Evolutionary conservation across 1,140 invertebrate genomes (phyloP).

Genomic region (Tachypleus tridentatus): DNA sequence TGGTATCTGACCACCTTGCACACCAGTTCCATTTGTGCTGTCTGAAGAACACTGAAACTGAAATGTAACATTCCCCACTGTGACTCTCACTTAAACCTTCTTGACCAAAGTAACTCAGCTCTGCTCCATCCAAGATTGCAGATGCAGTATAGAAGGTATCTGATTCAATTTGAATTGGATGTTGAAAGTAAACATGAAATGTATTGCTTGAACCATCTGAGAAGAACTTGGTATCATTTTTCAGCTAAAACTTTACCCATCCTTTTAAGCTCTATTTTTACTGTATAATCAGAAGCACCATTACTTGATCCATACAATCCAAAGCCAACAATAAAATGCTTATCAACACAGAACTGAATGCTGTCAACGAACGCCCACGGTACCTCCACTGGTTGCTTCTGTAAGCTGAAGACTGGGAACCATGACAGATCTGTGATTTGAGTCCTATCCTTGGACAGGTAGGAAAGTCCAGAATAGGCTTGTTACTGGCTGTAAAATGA

Average conservation of each 20-base stretch:
- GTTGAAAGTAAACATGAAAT: conserved; percentile 84
- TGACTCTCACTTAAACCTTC: conserved; percentile 84
- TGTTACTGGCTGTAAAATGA: conserved; percentile 45
- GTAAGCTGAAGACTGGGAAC: conserved; percentile 92
- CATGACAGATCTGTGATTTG: conserved; percentile 80
- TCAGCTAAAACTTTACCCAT: conserved; percentile 70
- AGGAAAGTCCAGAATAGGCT: conserved; percentile 67
- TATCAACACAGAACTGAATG: conserved; percentile 85
- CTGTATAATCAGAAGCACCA: conserved; percentile 78
- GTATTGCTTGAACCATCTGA: conserved; percentile 87
- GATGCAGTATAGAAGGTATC: conserved; percentile 84
- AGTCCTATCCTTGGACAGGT: conserved; percentile 67
- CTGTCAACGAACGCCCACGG: conserved; percentile 77
- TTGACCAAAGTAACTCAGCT: conserved; percentile 90
- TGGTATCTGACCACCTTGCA: conserved; percentile 86
- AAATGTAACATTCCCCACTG: conserved; percentile 78
- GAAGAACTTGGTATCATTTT: conserved; percentile 82
- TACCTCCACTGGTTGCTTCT: conserved; percentile 91
- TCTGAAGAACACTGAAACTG: conserved; percentile 90
- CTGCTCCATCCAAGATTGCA: conserved; percentile 73
- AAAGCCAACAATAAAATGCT: conserved; percentile 80
- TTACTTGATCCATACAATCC: conserved; percentile 84
- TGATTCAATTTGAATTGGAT: conserved; percentile 70
- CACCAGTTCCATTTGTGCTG: conserved; percentile 85
- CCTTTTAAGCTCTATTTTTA: conserved; percentile 78